Evolutionary conservation across 2,888 invertebrate species (phyloP).

Genomic region (Napeogenes inachia): DNA sequence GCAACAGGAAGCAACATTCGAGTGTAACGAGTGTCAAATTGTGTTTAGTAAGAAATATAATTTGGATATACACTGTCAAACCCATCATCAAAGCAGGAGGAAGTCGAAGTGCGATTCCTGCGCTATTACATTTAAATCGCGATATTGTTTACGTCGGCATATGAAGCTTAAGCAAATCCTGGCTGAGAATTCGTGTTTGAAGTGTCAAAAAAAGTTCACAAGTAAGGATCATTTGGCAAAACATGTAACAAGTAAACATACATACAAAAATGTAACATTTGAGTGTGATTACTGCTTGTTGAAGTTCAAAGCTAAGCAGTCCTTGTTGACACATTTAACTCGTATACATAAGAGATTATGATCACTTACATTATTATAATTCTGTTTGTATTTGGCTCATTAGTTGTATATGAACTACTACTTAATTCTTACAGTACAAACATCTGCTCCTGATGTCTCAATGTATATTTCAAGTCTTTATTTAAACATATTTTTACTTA

Average conservation of each 20-base stretch:
- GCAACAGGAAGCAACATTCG: constrained; percentile 57
- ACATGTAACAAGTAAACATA: constrained; percentile 62
- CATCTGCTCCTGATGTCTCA: no score
- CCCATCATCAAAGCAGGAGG: constrained; percentile 57
- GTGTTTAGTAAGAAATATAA: constrained; percentile 60
- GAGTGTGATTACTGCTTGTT: constrained; percentile 61
- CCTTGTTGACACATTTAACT: constrained; percentile 54
- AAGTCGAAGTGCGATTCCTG: constrained; percentile 66
- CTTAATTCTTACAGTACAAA: no score
- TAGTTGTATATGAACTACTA: no score
- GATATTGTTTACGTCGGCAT: constrained; percentile 65
- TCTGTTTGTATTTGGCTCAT: no score
- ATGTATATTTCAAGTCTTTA: no score
- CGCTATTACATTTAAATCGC: constrained; percentile 65
- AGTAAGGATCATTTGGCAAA: constrained; percentile 56
- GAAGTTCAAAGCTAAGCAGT: constrained; percentile 64
- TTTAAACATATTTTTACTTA: no score
- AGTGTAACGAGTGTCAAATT: constrained; percentile 66
- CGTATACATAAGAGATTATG: constrained; percentile 67
- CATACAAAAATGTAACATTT: constrained; percentile 56
- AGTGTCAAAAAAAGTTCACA: constrained; percentile 65
- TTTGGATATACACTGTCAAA: constrained; percentile 60
- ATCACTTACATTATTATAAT: constrained; percentile 31
- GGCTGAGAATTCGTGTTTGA: constrained; percentile 60
- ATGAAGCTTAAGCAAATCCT: constrained; percentile 60